phyloP scores from a whole-genome alignment of 2,888 invertebrate genomes.

The Hirtodrosophila cameraria region DNA sequence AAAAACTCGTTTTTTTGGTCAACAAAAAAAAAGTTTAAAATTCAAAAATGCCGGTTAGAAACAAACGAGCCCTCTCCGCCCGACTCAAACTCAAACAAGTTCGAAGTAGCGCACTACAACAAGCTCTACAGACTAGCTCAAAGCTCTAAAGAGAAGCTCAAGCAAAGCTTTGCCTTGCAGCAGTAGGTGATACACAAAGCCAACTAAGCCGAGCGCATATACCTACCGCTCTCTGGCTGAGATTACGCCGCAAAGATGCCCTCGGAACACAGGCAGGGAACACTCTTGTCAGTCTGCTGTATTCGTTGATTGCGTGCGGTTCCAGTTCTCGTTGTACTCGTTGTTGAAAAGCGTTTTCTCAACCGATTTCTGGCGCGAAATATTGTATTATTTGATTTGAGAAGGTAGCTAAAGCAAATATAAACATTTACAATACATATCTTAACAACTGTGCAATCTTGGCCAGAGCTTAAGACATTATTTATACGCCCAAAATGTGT shows the following conservation, averaged over 20 bases:
- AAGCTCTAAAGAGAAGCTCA: slow-evolving; percentile 5
- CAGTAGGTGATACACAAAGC: slow-evolving; percentile 35
- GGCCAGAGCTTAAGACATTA: slow-evolving; percentile 11
- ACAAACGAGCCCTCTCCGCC: slow-evolving; percentile 63
- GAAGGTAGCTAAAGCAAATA: slow-evolving; percentile 33
- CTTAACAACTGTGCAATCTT: slow-evolving; percentile 47
- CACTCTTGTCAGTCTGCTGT: slow-evolving; percentile 64
- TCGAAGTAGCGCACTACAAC: slow-evolving; percentile 47
- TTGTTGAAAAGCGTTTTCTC: slow-evolving; percentile 19
- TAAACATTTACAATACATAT: slow-evolving; percentile 22
- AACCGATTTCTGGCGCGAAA: slow-evolving; percentile 50
- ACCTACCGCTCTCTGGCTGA: slow-evolving; percentile 49
- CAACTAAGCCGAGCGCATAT: slow-evolving; percentile 17
- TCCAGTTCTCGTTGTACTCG: slow-evolving; percentile 28
- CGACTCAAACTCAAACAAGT: slow-evolving; percentile 46
- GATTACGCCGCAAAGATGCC: slow-evolving; percentile 74
- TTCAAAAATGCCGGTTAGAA: slow-evolving; percentile 68
- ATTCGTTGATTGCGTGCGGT: slow-evolving; percentile 67
- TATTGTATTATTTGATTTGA: slow-evolving; percentile 27
- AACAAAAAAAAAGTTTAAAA: slow-evolving; percentile 43
- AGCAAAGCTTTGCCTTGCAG: slow-evolving; percentile 17
- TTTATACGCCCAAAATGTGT: slow-evolving; percentile 14
- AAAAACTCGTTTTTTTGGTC: slow-evolving; percentile 59
- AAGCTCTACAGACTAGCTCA: slow-evolving; percentile 33
- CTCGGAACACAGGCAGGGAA: slow-evolving; percentile 40